A percentile compares a stretch with the other conserved stretches of the same genome.
phyloP scores from a whole-genome alignment of 2,888 invertebrate genomes.

The Acrobasis suavella region DNA sequence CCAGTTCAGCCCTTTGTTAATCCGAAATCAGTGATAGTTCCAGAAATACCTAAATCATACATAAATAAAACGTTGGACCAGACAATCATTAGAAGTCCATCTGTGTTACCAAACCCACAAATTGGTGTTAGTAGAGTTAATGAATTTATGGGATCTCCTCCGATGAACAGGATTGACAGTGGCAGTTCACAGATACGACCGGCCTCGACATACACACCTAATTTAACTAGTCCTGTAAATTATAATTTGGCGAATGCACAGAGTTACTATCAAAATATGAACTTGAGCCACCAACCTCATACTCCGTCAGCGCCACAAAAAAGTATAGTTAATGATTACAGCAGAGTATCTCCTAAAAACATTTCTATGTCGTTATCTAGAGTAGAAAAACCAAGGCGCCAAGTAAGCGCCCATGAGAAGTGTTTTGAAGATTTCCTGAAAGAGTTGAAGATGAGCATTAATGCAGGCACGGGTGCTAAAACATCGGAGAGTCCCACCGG shows the following conservation, averaged over 20 bases:
- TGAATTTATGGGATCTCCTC: neutral
- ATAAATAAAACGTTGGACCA: slow-evolving; percentile 47
- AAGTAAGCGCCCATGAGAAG: slow-evolving; percentile 31
- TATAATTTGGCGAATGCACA: slow-evolving; percentile 32
- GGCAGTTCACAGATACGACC: neutral
- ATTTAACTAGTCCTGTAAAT: neutral
- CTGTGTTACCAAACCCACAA: neutral
- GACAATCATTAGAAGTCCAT: slow-evolving; percentile 33
- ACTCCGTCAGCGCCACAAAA: neutral
- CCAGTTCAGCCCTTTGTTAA: slow-evolving; percentile 34
- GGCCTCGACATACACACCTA: neutral
- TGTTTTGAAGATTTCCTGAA: slow-evolving; percentile 55
- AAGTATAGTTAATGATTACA: neutral
- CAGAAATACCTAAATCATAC: slow-evolving; percentile 49
- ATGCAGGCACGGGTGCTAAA: slow-evolving; percentile 47
- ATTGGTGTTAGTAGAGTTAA: neutral
- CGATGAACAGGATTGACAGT: neutral
- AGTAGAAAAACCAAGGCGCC: neutral
- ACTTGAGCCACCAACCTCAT: neutral
- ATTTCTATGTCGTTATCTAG: slow-evolving; percentile 5
- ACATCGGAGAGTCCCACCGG: slow-evolving; percentile 17
- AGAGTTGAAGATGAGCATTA: slow-evolving; percentile 52
- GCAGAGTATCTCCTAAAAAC: neutral
- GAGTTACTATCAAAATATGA: slow-evolving; percentile 12
- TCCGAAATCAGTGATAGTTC: slow-evolving; percentile 41